Conservation (phyloP, 2,888 invertebrate genomes). For the Tinea semifulvella region DNA sequence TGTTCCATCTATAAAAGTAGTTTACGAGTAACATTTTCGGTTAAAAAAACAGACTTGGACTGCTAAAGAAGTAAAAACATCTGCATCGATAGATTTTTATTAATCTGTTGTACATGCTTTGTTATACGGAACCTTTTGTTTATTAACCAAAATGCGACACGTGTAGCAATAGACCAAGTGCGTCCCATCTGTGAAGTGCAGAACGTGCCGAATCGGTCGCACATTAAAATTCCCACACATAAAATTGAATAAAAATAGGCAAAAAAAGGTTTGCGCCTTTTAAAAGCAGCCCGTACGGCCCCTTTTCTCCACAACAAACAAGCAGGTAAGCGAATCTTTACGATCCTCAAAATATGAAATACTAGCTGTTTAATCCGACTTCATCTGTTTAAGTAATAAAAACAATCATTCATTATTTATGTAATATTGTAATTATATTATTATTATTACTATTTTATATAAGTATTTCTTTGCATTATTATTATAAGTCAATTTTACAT, state of each 20-base stretch:
- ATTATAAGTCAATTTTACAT: no score
- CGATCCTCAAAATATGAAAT: slow-evolving; percentile 52
- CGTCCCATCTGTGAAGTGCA: slow-evolving; percentile 49
- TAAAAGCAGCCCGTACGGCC: slow-evolving; percentile 29
- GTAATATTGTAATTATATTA: no score
- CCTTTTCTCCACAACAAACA: slow-evolving; percentile 60
- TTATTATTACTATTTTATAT: no score
- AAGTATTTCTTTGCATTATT: no score
- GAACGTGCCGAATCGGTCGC: slow-evolving; percentile 59
- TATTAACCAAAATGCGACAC: slow-evolving; percentile 31
- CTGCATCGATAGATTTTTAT: neutral
- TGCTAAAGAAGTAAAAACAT: neutral
- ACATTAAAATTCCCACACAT: slow-evolving; percentile 65
- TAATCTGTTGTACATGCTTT: neutral
- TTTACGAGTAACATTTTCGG: no score
- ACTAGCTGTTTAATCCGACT: no score
- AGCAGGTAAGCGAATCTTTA: slow-evolving; percentile 65
- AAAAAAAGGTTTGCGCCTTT: slow-evolving; percentile 42
- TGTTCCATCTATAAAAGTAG: no score
- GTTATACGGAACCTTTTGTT: slow-evolving; percentile 2
- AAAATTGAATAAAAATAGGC: slow-evolving; percentile 44
- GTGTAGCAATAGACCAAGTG: slow-evolving; percentile 55
- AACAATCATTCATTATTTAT: no score
- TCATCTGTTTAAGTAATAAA: no score
- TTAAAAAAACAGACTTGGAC: no score